Conservation (phyloP, 1,140 invertebrate species). For the Adelges cooleyi region DNA sequence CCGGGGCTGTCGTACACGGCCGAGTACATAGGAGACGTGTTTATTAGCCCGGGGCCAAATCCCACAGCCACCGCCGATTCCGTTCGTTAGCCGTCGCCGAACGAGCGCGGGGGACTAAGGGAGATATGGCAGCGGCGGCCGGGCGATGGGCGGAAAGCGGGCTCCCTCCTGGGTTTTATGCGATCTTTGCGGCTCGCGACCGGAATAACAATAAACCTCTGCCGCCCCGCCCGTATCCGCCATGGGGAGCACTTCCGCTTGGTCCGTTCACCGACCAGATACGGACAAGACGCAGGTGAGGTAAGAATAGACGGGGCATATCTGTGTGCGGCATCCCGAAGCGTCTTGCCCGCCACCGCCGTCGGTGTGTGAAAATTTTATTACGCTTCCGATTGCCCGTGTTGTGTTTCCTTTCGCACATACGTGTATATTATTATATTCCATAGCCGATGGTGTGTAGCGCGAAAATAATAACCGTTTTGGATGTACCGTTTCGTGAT, state of each 20-base stretch:
- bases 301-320: neutral
- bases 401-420: no score
- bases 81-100: neutral
- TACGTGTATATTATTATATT: no score
- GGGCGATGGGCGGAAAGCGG: neutral
- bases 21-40: constrained; percentile 5
- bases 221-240: neutral
- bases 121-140: no score
- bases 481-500: no score
- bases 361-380: neutral
- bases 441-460: no score
- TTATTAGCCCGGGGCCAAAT: constrained; percentile 22
- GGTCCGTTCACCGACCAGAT: no score
- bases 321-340: no score
- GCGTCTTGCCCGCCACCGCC: constrained; percentile 6
- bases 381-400: no score
- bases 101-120: neutral
- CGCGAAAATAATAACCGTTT: no score
- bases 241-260: no score
- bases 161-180: neutral
- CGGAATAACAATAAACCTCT: constrained; percentile 22
- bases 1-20: neutral
- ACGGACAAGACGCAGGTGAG: no score
- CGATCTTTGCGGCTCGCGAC: constrained; percentile 15
- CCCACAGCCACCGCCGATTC: neutral